Base-by-base conservation (phyloP, 2,888 invertebrate genomes). In the Catocala nupta region DNA sequence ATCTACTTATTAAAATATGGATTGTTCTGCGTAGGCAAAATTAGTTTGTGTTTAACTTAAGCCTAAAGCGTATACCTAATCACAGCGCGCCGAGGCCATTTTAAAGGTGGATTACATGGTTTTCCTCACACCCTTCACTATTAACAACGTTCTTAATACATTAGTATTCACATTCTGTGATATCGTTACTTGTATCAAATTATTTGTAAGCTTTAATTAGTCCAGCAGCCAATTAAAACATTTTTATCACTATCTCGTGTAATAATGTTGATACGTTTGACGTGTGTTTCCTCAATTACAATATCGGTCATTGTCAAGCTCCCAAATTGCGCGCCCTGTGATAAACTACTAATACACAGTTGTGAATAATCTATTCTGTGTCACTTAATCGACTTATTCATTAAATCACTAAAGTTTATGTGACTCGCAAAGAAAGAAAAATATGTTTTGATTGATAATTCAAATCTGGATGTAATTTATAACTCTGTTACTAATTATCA, bases 71-170 rank as follows among this genome's bases (percentile, higher is more conserved):
- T 70, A 59, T 61, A n/a, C n/a, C n/a, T n/a, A 71, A 64, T 67
- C 59, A 69, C 59, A 67, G 62, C 13, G 54, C 49, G 12, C 34
- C 71, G 69, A 76, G 73, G 76, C 43, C 51, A 54, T 43, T 33
- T 65, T 50, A 57, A 65, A 63, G 57, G 49, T 55, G 34, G 42
- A 55, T 64, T 64, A 49, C 43, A 59, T 59, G 48, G 49, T 55
- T 73, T 65, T 68, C 75, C 59, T 71, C 63, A 75, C 57, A 68
- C 65, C 68, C 66, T 75, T 68, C 73, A 65, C 64, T 44, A 56
- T 49, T 53, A 42, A 44, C 12, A 45, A 42, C 58, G 9, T 59
- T 12, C 43, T 58, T 25, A 25, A 25, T 25, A 60, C 65, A 57
- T 25, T 57, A 55, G 16, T 65, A 57, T 57, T 50, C n/a, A 42